These are phyloP conservation scores for Lutjanus campechanus DNA, from an alignment of 2,797 vertebrate species.

Conservation along the genomic window DNA sequence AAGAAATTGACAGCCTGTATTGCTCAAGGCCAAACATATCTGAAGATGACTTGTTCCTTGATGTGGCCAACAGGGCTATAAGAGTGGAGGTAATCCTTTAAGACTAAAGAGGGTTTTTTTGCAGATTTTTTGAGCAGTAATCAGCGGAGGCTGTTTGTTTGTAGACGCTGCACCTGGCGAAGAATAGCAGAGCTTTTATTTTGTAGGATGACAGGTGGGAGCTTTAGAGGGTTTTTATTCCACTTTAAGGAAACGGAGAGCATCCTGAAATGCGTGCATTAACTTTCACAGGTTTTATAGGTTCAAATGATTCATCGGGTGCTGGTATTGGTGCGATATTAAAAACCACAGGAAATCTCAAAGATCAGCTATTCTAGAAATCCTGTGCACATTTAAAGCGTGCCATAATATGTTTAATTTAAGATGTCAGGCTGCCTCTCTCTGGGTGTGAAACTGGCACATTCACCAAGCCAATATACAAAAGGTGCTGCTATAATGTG, in stretches of 20 bases:
- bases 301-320: conserved; percentile 14
- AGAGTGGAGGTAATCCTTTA: conserved; percentile 51
- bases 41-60: conserved; percentile 64
- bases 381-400: conserved; percentile 10
- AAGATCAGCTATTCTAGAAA: conserved; percentile 23
- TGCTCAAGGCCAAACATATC: conserved; percentile 76
- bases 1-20: conserved; percentile 73
- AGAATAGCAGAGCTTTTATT: conserved; percentile 14
- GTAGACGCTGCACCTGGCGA: background rate
- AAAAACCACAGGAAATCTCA: conserved; percentile 16
- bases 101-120: conserved; percentile 18
- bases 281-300: conserved; percentile 8
- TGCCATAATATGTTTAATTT: conserved; percentile 40
- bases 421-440: conserved; percentile 25
- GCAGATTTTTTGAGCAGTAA: conserved; percentile 37
- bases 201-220: conserved; percentile 20
- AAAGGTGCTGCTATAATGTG: conserved; percentile 34
- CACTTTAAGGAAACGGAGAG: conserved; percentile 8
- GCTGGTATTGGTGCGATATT: background rate
- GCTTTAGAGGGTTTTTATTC: conserved; percentile 5
- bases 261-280: conserved; percentile 1
- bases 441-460: conserved; percentile 25
- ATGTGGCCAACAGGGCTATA: conserved; percentile 57
- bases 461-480: conserved; percentile 18
- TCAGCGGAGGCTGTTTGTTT: conserved; percentile 41